Evolutionary conservation across 2,888 invertebrate species (phyloP).

Genomic region (Drosophila niveifrons): DNA sequence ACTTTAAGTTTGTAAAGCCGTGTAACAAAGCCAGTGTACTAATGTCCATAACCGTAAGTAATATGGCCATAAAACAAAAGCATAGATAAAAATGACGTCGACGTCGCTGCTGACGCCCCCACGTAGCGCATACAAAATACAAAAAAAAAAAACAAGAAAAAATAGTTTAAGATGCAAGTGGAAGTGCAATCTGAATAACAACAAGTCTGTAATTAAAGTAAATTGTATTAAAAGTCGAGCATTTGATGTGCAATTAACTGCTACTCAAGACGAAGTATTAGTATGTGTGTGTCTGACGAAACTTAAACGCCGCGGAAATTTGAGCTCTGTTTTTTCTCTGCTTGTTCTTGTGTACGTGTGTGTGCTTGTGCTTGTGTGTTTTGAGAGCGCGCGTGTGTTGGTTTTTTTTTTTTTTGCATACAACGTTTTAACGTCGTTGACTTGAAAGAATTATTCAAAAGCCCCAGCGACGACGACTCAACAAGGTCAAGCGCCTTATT

Average conservation of each 20-base stretch:
- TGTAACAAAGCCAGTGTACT: slow-evolving; percentile 76
- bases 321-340: slow-evolving; percentile 66
- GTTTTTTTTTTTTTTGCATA: slow-evolving; percentile 67
- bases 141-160: slow-evolving; percentile 16
- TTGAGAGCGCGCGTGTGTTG: slow-evolving; percentile 47
- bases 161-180: slow-evolving; percentile 52
- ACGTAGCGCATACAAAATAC: slow-evolving; percentile 57
- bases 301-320: slow-evolving; percentile 71
- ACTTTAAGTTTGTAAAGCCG: slow-evolving; percentile 57
- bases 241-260: slow-evolving; percentile 47
- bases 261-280: slow-evolving; percentile 17
- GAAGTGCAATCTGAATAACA: slow-evolving; percentile 55
- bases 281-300: slow-evolving; percentile 46
- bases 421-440: slow-evolving; percentile 59
- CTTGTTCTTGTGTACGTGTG: slow-evolving; percentile 36
- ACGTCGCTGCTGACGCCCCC: slow-evolving; percentile 58
- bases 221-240: slow-evolving; percentile 28
- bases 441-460: slow-evolving; percentile 76
- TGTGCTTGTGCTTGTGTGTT: slow-evolving; percentile 33
- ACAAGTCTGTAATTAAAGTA: slow-evolving; percentile 33
- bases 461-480: slow-evolving; percentile 57
- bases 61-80: slow-evolving; percentile 5
- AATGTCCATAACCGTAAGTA: slow-evolving; percentile 85
- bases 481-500: slow-evolving; percentile 79
- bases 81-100: slow-evolving; percentile 9